Conservation (phyloP, 2,888 invertebrate species). For the Platycheirus albimanus region DNA sequence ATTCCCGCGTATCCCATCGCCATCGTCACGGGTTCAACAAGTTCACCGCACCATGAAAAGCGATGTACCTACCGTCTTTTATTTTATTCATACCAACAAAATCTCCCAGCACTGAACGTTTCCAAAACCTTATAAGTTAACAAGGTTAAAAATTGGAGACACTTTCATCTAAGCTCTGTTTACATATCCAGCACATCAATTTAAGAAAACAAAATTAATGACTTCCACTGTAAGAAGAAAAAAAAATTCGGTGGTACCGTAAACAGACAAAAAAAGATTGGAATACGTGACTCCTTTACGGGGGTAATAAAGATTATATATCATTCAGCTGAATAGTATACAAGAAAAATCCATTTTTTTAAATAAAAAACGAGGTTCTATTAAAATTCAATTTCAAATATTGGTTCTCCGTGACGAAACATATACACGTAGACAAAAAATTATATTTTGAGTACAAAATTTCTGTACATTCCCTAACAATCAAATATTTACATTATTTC, state of each 20-base stretch:
- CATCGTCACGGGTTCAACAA: background rate
- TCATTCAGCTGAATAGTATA: background rate
- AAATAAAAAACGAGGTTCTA: background rate
- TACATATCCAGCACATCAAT: slow-evolving; percentile 2
- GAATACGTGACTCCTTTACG: slow-evolving; percentile 16
- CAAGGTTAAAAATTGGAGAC: background rate
- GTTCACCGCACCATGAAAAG: background rate
- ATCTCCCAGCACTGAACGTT: too few species aligned
- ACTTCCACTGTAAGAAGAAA: background rate
- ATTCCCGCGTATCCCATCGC: background rate
- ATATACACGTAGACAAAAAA: background rate
- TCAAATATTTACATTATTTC: too few species aligned
- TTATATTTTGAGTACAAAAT: background rate
- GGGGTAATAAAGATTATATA: background rate
- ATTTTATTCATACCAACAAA: background rate
- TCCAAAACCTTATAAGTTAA: background rate
- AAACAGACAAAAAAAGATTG: background rate
- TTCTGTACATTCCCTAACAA: too few species aligned
- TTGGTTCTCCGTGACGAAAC: background rate
- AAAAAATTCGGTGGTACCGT: background rate
- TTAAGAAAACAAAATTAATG: slow-evolving; percentile 7
- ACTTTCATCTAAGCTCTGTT: slow-evolving; percentile 3
- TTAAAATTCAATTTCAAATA: slow-evolving; percentile 3
- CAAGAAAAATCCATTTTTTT: background rate
- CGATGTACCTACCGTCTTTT: background rate